A percentile compares a stretch with the other conserved stretches of the same genome.
phyloP scores from a whole-genome alignment of 92 coral and sea anemone species.

The Siderastrea radians region DNA sequence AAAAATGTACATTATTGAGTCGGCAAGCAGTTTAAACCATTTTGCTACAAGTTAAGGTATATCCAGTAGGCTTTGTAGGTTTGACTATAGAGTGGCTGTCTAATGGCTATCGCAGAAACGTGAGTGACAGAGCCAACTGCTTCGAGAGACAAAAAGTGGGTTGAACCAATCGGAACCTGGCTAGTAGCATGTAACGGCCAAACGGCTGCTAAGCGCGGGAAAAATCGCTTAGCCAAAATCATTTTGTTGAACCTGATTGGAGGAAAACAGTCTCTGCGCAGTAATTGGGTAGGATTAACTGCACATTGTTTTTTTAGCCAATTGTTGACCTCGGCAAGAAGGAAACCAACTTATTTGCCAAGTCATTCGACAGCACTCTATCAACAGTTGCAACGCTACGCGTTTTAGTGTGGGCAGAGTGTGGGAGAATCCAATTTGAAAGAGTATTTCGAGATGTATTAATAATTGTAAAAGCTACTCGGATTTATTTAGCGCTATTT shows the following conservation, averaged over 20 bases:
- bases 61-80: background rate
- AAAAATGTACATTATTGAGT: conserved; percentile 1
- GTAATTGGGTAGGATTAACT: background rate
- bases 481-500: conserved; percentile 16
- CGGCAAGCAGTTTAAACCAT: background rate
- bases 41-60: background rate
- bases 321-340: too few relatives aligned
- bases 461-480: background rate
- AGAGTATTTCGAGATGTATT: conserved; percentile 19
- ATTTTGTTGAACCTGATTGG: background rate
- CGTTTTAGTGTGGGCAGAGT: conserved; percentile 23
- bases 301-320: background rate
- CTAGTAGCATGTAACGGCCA: background rate
- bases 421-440: background rate
- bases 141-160: background rate
- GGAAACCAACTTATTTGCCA: background rate
- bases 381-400: background rate
- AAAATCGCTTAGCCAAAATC: background rate
- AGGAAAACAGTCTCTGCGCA: background rate
- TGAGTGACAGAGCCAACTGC: background rate
- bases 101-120: background rate
- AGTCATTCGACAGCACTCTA: conserved; percentile 9
- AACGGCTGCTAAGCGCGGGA: background rate
- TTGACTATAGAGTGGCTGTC: background rate
- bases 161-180: background rate